Base-by-base conservation (phyloP, 2,113 vertebrate genomes). In the Myanophis thanlyinensis region DNA sequence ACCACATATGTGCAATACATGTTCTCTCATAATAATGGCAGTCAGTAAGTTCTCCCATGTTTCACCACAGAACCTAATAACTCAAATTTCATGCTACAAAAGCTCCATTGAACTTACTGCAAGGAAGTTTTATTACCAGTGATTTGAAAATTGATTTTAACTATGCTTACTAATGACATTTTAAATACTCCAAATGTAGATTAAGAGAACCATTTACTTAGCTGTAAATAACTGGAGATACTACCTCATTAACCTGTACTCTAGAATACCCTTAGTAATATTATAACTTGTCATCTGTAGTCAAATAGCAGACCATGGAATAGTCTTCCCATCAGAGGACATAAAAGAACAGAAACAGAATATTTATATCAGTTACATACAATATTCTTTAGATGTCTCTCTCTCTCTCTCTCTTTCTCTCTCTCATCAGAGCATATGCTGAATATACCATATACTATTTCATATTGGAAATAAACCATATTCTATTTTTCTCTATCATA, bases 281-380 rank as follows among this genome's bases (percentile, higher is more conserved):
- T 46, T 67, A 35, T 44, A 46, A 46, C 3, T 35, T 27, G 47
- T 46, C 90, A 59, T 88, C 22, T 92, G 93, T 23, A 30, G 2
- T 20, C 94, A 5, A 94, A 90, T 90, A 53, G 10, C 84, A 90
- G 89, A 23, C 91, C 89, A 90, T 94, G 88, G 10, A 27, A 40
- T 95, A 54, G 86, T 51, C 95, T 91, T 96, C 91, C 51, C 94
- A 95, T 91, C 88, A 88, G 49, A 93, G 89, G 94, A 92, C 86
- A 92, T 89, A 48, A 80, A 56, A 46, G 40, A 88, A 89, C 46
- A 25, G 87, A 94, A 92, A 52, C 48, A 92, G 91, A 93, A 88
- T 51, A 86, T 95, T 95, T 92, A 87, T 59, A 88, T 0, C 1
- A 91, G 52, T 53, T 35, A 9, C 22, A 40, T 20, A 25, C 25